A percentile compares a stretch with the other conserved stretches of the same genome.
phyloP scores from a whole-genome alignment of 1,140 invertebrate genomes.

The Neelides sp. region DNA sequence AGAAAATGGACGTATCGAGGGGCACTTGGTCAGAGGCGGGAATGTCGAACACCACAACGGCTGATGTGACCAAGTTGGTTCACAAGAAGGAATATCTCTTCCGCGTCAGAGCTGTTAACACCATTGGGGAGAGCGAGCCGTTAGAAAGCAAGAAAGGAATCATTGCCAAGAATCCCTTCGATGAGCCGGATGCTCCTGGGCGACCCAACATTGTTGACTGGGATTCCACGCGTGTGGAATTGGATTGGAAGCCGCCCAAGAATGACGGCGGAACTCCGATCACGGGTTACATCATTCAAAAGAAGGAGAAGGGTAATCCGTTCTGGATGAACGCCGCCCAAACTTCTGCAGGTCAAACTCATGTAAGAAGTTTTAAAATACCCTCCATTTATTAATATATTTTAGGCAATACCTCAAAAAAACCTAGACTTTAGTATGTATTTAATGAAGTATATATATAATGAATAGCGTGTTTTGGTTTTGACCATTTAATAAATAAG shows the following conservation, averaged over 20 bases:
- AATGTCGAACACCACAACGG: slow-evolving; percentile 65
- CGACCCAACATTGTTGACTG: slow-evolving; percentile 78
- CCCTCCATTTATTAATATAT: too few species aligned
- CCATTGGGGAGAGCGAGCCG: slow-evolving; percentile 85
- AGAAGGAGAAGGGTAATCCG: slow-evolving; percentile 82
- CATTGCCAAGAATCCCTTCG: slow-evolving; percentile 85
- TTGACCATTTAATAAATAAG: too few species aligned
- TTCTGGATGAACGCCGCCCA: slow-evolving; percentile 81
- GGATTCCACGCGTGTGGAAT: slow-evolving; percentile 83
- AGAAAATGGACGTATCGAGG: slow-evolving; percentile 90
- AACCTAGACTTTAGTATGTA: too few species aligned
- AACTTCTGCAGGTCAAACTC: slow-evolving; percentile 62
- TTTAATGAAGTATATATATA: too few species aligned
- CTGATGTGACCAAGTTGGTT: slow-evolving; percentile 61
- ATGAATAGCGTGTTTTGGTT: too few species aligned
- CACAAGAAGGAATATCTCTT: slow-evolving; percentile 90
- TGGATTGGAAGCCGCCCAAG: slow-evolving; percentile 75
- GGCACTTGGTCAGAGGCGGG: slow-evolving; percentile 92
- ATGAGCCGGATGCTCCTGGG: slow-evolving; percentile 68
- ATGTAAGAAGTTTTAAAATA: slow-evolving; percentile 36
- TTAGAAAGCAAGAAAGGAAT: slow-evolving; percentile 72
- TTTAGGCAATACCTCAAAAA: too few species aligned
- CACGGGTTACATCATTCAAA: slow-evolving; percentile 86
- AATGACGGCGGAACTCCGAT: slow-evolving; percentile 78
- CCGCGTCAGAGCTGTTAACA: slow-evolving; percentile 82